Evolutionary conservation across 2,888 invertebrate species (phyloP), one percentile per base, ranked within the genome.

Genomic region (Stenurella melanura): DNA sequence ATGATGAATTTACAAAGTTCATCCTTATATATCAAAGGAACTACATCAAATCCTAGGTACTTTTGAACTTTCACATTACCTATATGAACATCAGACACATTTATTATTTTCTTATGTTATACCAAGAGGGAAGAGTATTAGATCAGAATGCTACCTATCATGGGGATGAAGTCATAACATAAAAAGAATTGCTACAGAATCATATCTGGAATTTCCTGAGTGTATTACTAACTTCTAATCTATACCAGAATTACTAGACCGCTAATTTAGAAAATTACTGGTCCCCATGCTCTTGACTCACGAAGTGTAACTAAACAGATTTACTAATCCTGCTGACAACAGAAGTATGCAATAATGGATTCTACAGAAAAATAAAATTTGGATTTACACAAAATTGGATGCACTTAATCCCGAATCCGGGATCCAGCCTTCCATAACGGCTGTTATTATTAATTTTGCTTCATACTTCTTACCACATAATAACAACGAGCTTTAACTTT

Each of bases 371-470:
- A 42, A 42, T 42, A 15, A 42, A 12, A 42, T 42, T 38, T 54
- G 17, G 68, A 57, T 56, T 18, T 30, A 6, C 30, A n/a, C 54
- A n/a, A 68, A 57, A 68, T 68, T 57, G 26, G 56, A 68, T 30
- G 68, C 30, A 15, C 30, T 34, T 34, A 34, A 34, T 34, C 30
- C 30, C 9, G 17, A 30, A 17, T 34, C 56, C 54, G 15, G n/a
- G 15, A 68, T 68, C 34, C 18, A 54, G 57, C 26, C 54, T n/a
- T 54, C 42, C 56, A 68, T 57, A 57, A 68, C 68, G 17, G 17
- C 26, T 6, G 54, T 68, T n/a, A 26, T 68, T 68, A 68, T 26
- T 54, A 56, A 19, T 18, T 67, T 66, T 54, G 67, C 54, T 54
- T 50, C 57, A 57, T 50, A 67, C 67, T 26, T 17, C 17, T 66